phyloP scores from a whole-genome alignment of 2,797 vertebrate genomes.

The Phoxinus dragarum region DNA sequence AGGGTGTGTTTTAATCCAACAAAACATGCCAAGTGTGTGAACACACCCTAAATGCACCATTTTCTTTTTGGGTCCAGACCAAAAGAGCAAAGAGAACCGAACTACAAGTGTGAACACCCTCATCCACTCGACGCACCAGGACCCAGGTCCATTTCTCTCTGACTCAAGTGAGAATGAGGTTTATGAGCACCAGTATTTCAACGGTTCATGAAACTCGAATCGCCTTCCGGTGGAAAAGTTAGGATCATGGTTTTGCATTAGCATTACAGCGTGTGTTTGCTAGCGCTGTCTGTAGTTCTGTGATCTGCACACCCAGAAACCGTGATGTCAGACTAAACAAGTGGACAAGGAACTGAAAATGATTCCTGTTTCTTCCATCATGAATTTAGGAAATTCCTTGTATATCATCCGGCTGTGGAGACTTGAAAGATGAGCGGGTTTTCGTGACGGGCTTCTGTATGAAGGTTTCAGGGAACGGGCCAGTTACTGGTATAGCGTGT shows the following conservation, averaged over 20 bases:
- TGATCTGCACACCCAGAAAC: not conserved
- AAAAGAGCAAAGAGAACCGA: not conserved
- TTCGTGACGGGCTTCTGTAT: not conserved
- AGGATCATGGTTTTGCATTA: not conserved
- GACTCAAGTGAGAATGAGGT: not conserved
- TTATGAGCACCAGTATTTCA: not conserved
- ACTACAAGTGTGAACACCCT: not conserved
- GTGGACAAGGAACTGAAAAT: not conserved
- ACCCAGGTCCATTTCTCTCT: not conserved
- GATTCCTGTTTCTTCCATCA: not conserved
- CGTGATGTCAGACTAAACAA: not conserved
- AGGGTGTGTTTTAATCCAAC: too few species aligned
- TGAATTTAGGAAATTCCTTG: not conserved
- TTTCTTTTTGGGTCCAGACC: too few species aligned
- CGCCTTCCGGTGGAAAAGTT: too few species aligned
- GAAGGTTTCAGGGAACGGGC: not conserved
- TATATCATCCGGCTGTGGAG: not conserved
- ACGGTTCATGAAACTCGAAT: not conserved
- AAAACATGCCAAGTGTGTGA: too few species aligned
- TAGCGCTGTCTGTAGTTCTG: not conserved
- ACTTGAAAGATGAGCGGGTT: not conserved
- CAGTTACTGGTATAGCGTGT: conserved; percentile 20
- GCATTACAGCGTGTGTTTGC: not conserved
- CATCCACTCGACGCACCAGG: not conserved
- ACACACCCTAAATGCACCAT: too few species aligned